Conservation (phyloP, 2,888 invertebrate genomes). For the Hypolimnas misippus region DNA sequence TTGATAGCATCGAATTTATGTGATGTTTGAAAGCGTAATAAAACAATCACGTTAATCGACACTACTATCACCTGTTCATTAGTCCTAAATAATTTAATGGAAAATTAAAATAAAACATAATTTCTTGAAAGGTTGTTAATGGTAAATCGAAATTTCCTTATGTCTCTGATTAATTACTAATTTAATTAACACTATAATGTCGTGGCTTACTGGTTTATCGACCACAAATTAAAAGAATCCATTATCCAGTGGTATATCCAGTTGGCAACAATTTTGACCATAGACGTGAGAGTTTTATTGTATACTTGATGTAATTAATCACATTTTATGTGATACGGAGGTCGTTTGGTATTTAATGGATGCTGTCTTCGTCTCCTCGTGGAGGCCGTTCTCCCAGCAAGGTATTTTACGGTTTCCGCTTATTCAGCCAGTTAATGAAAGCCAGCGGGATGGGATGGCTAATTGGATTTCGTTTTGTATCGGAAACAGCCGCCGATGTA, state of each 20-base stretch:
- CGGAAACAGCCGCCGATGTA: conserved; percentile 59
- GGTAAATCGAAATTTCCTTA: neutral
- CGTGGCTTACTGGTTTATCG: neutral
- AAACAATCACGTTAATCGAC: conserved; percentile 10
- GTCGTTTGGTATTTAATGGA: conserved; percentile 30
- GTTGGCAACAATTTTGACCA: conserved; percentile 24
- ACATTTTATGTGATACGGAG: conserved; percentile 51
- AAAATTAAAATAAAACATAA: neutral
- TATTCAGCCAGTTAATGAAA: conserved; percentile 69
- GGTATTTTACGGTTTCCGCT: conserved; percentile 59
- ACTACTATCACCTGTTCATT: neutral
- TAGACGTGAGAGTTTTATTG: conserved; percentile 30
- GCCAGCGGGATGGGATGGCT: conserved; percentile 67
- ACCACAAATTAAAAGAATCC: conserved; percentile 7
- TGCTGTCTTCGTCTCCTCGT: conserved; percentile 25
- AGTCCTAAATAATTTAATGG: neutral
- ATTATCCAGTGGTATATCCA: conserved; percentile 11
- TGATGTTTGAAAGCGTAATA: neutral
- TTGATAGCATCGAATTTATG: neutral
- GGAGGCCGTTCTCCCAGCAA: conserved; percentile 43
- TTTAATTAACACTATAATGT: neutral
- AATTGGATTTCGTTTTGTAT: conserved; percentile 78
- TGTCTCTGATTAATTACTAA: neutral
- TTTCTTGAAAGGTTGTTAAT: neutral
- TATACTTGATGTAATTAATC: conserved; percentile 28